Percentiles rank a stretch among this genome's conserved stretches.
Evolutionary conservation across 2,113 vertebrate genomes (phyloP).

Genomic region (Toxostoma redivivum): DNA sequence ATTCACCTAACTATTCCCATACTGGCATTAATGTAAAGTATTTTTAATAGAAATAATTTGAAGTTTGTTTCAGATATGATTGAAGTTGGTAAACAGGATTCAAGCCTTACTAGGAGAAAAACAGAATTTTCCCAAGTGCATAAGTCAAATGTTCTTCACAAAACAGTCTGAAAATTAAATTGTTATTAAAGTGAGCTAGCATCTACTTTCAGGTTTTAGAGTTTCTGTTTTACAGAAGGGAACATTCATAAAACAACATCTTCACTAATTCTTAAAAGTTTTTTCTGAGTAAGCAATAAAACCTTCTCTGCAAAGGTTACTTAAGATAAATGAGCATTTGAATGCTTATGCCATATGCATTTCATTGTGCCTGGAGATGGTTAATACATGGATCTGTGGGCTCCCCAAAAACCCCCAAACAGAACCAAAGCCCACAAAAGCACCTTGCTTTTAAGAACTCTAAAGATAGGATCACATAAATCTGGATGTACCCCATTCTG

Average conservation of each 20-base stretch:
- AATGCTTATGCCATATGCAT: not conserved
- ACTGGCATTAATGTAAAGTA: not conserved
- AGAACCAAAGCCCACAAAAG: not conserved
- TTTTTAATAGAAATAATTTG: not conserved
- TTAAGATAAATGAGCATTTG: not conserved
- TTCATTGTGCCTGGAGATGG: not conserved
- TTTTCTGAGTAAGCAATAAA: not conserved
- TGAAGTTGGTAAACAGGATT: not conserved
- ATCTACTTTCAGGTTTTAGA: not conserved
- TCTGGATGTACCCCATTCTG: not conserved
- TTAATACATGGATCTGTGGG: not conserved
- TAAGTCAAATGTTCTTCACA: not conserved
- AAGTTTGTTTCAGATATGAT: not conserved
- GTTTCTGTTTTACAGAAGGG: not conserved
- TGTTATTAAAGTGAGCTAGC: not conserved
- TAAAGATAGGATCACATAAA: not conserved
- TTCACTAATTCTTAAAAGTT: not conserved
- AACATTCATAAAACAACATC: not conserved
- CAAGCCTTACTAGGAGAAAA: not conserved
- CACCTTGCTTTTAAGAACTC: not conserved
- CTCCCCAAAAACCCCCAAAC: not conserved
- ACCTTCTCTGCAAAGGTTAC: not conserved
- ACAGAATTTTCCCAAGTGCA: fast-evolving
- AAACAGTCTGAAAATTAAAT: not conserved
- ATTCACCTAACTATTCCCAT: not conserved